Evolutionary conservation across 2,888 invertebrate species (phyloP).

Genomic region (Serripes groenlandicus): DNA sequence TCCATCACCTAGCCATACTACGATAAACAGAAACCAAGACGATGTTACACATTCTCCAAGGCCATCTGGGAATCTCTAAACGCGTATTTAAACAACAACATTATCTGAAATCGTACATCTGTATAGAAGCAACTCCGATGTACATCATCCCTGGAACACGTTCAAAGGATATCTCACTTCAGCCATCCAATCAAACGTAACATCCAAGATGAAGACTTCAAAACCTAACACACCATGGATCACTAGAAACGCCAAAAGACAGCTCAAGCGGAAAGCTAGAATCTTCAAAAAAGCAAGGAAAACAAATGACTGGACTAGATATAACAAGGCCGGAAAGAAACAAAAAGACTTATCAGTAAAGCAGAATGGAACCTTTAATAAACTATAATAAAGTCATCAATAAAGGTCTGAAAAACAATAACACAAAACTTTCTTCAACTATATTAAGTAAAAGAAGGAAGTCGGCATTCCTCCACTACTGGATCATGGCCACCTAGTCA

Average conservation of each 20-base stretch:
- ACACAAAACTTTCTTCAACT: slow-evolving; percentile 56
- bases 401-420: slow-evolving; percentile 54
- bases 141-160: slow-evolving; percentile 17
- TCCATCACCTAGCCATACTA: slow-evolving; percentile 38
- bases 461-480: slow-evolving; percentile 46
- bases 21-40: slow-evolving; percentile 31
- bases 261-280: slow-evolving; percentile 35
- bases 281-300: slow-evolving; percentile 50
- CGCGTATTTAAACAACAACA: slow-evolving; percentile 1
- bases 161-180: not conserved
- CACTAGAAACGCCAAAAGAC: slow-evolving; percentile 16
- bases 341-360: slow-evolving; percentile 24
- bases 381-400: slow-evolving; percentile 35
- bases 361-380: slow-evolving; percentile 56
- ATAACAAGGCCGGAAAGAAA: slow-evolving; percentile 36
- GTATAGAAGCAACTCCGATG: not conserved
- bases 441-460: slow-evolving; percentile 36
- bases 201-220: slow-evolving; percentile 23
- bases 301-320: slow-evolving; percentile 42
- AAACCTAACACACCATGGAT: slow-evolving; percentile 35
- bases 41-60: slow-evolving; percentile 35
- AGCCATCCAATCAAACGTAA: slow-evolving; percentile 1
- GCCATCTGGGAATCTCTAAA: too few species aligned
- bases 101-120: not conserved
- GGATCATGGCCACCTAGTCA: slow-evolving; percentile 30